Conservation (phyloP, 2,113 vertebrate species). For the Piaya cayana region DNA sequence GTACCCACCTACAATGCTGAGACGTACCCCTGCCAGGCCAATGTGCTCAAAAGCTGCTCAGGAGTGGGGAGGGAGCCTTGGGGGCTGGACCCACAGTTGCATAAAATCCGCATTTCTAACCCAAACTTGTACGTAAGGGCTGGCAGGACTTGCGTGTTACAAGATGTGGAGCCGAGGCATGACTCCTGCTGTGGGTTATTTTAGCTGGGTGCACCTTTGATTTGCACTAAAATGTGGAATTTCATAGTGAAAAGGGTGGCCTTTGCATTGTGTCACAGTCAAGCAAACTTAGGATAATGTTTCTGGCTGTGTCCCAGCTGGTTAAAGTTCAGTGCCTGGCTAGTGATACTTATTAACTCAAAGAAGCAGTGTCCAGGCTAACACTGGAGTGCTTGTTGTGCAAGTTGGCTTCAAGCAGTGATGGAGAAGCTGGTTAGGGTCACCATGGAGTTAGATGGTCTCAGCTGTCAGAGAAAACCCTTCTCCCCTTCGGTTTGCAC, state of each 20-base stretch:
- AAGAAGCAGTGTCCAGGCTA: background rate
- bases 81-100: background rate
- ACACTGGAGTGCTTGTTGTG: rapidly evolving
- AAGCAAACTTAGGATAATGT: background rate
- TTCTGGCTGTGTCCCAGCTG: background rate
- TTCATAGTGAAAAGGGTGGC: background rate
- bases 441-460: background rate
- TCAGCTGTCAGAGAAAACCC: background rate
- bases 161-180: rapidly evolving
- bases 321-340: background rate
- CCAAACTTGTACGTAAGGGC: background rate
- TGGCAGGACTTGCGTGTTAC: rapidly evolving
- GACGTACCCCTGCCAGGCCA: background rate
- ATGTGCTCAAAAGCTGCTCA: rapidly evolving
- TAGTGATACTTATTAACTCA: background rate
- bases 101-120: background rate
- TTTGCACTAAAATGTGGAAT: background rate
- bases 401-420: background rate
- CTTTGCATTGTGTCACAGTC: background rate
- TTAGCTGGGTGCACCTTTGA: background rate
- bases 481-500: background rate
- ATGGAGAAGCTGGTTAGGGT: background rate
- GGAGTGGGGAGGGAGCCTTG: too few species aligned
- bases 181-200: rapidly evolving
- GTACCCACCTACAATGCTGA: background rate